Evolutionary conservation across 2,113 vertebrate species (phyloP).

Genomic region (Thymallus thymallus): DNA sequence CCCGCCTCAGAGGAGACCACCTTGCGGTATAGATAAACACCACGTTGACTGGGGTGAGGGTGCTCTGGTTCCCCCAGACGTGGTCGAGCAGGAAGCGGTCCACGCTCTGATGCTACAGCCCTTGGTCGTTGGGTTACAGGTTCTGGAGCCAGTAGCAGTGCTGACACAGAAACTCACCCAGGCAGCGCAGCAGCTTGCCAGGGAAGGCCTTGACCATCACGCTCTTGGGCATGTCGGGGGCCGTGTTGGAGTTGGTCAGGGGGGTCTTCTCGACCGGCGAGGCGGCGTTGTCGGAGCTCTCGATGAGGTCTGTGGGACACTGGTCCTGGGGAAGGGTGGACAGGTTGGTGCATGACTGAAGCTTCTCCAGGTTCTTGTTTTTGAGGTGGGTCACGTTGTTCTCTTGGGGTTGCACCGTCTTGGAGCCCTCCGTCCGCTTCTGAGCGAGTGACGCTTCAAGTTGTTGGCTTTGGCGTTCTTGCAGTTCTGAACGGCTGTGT

Average conservation of each 20-base stretch:
- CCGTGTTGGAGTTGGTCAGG: slow-evolving; percentile 70
- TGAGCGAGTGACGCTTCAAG: slow-evolving; percentile 89
- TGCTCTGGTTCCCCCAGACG: slow-evolving; percentile 98
- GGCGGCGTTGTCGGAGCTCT: slow-evolving; percentile 71
- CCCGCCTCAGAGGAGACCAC: slow-evolving; percentile 88
- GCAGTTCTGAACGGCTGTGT: slow-evolving; percentile 91
- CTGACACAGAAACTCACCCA: slow-evolving; percentile 95
- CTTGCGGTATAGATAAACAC: slow-evolving; percentile 95
- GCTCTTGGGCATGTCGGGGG: slow-evolving; percentile 86
- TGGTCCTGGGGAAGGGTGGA: slow-evolving; percentile 86
- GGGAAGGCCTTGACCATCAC: slow-evolving; percentile 98
- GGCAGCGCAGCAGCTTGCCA: slow-evolving; percentile 92
- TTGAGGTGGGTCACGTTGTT: slow-evolving; percentile 89
- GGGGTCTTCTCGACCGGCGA: slow-evolving; percentile 81
- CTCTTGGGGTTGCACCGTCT: slow-evolving; percentile 88
- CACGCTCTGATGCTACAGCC: slow-evolving; percentile 94
- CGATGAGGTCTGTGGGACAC: slow-evolving; percentile 75
- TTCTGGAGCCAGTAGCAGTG: slow-evolving; percentile 94
- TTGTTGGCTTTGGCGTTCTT: slow-evolving; percentile 94
- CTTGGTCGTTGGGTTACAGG: slow-evolving; percentile 91
- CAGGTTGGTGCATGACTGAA: slow-evolving; percentile 91
- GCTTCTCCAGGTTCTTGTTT: slow-evolving; percentile 95
- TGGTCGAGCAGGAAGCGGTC: slow-evolving; percentile 95
- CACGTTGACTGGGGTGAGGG: slow-evolving; percentile 94
- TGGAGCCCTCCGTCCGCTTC: slow-evolving; percentile 92